These are phyloP conservation scores for Tiphia femorata DNA, from an alignment of 2,888 invertebrate genomes.

Conservation along the genomic window DNA sequence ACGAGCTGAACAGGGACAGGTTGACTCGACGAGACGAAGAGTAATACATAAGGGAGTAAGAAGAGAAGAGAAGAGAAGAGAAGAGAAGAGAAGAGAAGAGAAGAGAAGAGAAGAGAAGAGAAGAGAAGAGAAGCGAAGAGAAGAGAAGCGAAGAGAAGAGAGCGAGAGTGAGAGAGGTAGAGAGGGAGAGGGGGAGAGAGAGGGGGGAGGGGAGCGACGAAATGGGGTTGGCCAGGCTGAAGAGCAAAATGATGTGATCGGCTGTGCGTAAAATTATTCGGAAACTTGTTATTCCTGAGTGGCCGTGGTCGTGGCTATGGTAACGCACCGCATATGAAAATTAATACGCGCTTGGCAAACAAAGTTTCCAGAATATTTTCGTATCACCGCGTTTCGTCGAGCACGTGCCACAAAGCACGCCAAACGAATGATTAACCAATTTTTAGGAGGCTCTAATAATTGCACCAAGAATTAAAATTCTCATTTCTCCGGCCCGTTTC, in stretches of 20 bases:
- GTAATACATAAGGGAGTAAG: too few relatives aligned
- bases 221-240: background rate
- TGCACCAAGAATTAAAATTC: too few relatives aligned
- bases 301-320: slow-evolving; percentile 35
- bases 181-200: slow-evolving; percentile 2
- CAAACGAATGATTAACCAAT: too few relatives aligned
- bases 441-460: too few relatives aligned
- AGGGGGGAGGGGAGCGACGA: background rate
- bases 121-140: background rate
- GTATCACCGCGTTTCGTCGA: slow-evolving; percentile 33
- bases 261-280: slow-evolving; percentile 52
- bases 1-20: too few relatives aligned
- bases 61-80: slow-evolving; percentile 10
- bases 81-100: slow-evolving; percentile 16
- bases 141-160: background rate
- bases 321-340: slow-evolving; percentile 42
- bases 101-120: slow-evolving; percentile 4
- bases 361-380: slow-evolving; percentile 41
- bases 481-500: too few relatives aligned
- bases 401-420: too few relatives aligned
- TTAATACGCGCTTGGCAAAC: slow-evolving; percentile 43
- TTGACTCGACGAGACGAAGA: too few relatives aligned
- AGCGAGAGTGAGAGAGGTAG: slow-evolving; percentile 11
- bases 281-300: slow-evolving; percentile 48
- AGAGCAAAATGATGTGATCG: slow-evolving; percentile 47